phyloP scores from a whole-genome alignment of 1,140 invertebrate genomes.

The Zaprionus gabonicus region DNA sequence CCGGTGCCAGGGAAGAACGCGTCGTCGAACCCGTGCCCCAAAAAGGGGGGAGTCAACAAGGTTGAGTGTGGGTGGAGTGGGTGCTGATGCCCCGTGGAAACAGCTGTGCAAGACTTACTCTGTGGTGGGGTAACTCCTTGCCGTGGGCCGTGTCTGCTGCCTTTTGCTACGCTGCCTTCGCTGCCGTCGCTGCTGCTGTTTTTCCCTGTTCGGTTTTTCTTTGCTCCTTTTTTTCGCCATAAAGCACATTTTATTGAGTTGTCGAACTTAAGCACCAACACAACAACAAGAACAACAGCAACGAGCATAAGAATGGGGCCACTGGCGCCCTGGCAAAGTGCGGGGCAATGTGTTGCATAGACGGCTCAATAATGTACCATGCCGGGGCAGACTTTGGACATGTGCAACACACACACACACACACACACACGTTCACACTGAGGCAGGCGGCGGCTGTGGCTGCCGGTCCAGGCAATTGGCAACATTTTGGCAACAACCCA shows the following conservation, averaged over 20 bases:
- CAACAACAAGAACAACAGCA: neutral
- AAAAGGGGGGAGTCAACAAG: no score
- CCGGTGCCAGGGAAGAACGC: constrained; percentile 5
- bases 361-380: constrained; percentile 76
- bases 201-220: constrained; percentile 37
- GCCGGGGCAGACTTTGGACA: constrained; percentile 45
- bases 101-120: constrained; percentile 42
- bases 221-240: constrained; percentile 60
- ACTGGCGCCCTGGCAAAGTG: constrained; percentile 33
- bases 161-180: constrained; percentile 27
- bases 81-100: constrained; percentile 18
- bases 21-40: neutral
- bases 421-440: neutral
- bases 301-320: constrained; percentile 18
- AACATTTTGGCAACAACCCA: constrained; percentile 69
- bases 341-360: constrained; percentile 79
- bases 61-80: no score
- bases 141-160: constrained; percentile 8
- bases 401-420: constrained; percentile 66
- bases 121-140: neutral
- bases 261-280: constrained; percentile 81
- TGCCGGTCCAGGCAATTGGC: constrained; percentile 59
- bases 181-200: constrained; percentile 26
- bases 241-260: constrained; percentile 84
- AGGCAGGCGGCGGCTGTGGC: neutral